Conservation (phyloP, 2,888 invertebrate species). For the Diaperis boleti region DNA sequence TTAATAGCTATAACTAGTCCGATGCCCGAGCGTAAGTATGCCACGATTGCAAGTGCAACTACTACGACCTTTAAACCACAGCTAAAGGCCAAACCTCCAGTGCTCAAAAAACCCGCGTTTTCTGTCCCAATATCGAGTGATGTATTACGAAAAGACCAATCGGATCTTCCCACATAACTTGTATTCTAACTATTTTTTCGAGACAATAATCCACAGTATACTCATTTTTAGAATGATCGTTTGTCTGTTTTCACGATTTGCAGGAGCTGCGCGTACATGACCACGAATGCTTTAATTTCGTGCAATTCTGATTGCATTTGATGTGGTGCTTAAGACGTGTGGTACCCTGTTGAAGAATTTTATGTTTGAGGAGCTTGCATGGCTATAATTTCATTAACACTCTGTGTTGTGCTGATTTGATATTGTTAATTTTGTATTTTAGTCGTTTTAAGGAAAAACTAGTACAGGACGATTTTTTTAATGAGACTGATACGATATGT, state of each 20-base stretch:
- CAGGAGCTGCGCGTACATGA: background rate
- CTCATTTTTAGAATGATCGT: slow-evolving; percentile 13
- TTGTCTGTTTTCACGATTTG: slow-evolving; percentile 8
- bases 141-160: slow-evolving; percentile 56
- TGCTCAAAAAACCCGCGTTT: slow-evolving; percentile 77
- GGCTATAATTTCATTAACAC: slow-evolving; percentile 25
- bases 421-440: slow-evolving; percentile 29
- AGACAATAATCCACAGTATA: slow-evolving; percentile 34
- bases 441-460: slow-evolving; percentile 27
- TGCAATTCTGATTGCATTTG: slow-evolving; percentile 27
- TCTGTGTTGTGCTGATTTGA: slow-evolving; percentile 28
- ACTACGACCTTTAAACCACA: slow-evolving; percentile 75
- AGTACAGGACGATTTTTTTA: slow-evolving; percentile 33
- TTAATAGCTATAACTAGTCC: slow-evolving; percentile 60
- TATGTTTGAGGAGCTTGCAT: slow-evolving; percentile 22
- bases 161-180: slow-evolving; percentile 55
- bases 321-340: slow-evolving; percentile 33
- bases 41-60: slow-evolving; percentile 56
- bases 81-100: slow-evolving; percentile 84
- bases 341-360: slow-evolving; percentile 10
- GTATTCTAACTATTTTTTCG: slow-evolving; percentile 5
- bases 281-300: slow-evolving; percentile 3
- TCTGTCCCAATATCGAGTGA: slow-evolving; percentile 65
- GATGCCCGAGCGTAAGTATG: slow-evolving; percentile 60
- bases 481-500: slow-evolving; percentile 43